Evolutionary conservation across 2,113 vertebrate species (phyloP), one percentile per base, ranked within the genome.

Genomic region (Stegastes partitus): DNA sequence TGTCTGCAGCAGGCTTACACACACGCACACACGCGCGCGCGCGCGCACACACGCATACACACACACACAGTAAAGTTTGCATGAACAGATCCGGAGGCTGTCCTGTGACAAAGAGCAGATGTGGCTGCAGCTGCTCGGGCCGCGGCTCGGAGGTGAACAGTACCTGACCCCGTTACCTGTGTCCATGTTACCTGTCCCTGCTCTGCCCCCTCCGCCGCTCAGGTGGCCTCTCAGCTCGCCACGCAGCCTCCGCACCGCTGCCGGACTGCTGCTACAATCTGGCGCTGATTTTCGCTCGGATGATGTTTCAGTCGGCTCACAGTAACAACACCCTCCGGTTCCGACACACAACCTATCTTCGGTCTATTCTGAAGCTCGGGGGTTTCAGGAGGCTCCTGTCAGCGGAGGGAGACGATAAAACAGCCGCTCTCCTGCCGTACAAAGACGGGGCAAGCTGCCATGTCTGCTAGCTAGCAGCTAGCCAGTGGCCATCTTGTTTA

Each of bases 401-500:
- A 10, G 62, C 0, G 14, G 14, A 14, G 31, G 18, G 11, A 54
- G 3, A 7, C 4, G 44, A 15, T 11, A 21, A 44, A 23, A 47
- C 16, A 44, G 37, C 70, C 10, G 81, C 75, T n/a, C 9, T 49
- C 12, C 62, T 21, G 68, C 73, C 71, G 34, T 87, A 93, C 91
- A 93, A 94, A 92, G 92, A 90, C 87, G 69, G 89, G 90, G 90
- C 89, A 82, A 66, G 75, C 72, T 91, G 89, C 87, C 89, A 90
- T 84, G 79, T 74, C 65, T 69, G 74, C 70, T 68, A 83, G 89
- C 87, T 81, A 74, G 85, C 85, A 19, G 81, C 79, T 91, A 92
- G 83, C 90, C 91, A 87, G 94, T 92, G 92, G 94, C 94, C 94
- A 95, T 95, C 93, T 95, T 95, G 94, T 95, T 93, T 93, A 82